A percentile compares a stretch with the other conserved stretches of the same genome.
Evolutionary conservation across 2,888 invertebrate genomes (phyloP).

Genomic region (Scelioninae gen. 2): DNA sequence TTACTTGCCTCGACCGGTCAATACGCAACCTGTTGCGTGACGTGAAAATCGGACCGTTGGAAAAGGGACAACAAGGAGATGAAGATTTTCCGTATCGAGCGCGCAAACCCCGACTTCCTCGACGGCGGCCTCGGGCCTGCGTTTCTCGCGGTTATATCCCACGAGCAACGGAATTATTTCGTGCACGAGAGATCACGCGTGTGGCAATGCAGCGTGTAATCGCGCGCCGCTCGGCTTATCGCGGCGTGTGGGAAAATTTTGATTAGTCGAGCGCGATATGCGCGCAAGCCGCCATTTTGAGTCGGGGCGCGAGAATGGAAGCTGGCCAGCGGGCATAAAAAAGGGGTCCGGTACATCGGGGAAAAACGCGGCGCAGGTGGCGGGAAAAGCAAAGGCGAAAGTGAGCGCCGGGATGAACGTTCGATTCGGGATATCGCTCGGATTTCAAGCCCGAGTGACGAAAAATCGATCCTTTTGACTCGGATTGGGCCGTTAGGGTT

Average conservation of each 20-base stretch:
- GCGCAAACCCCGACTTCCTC: conserved; percentile 15
- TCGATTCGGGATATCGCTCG: conserved; percentile 36
- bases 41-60: too few relatives aligned
- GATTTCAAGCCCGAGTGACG: conserved; percentile 18
- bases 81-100: conserved; percentile 12
- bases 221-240: conserved; percentile 46
- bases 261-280: conserved; percentile 55
- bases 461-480: conserved; percentile 39
- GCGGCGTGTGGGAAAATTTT: conserved; percentile 57
- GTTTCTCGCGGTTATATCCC: conserved; percentile 49
- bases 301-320: conserved; percentile 44
- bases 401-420: conserved; percentile 33
- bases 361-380: conserved; percentile 14
- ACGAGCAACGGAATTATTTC: conserved; percentile 54
- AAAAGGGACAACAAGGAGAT: not conserved
- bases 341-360: conserved; percentile 9
- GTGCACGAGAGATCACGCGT: conserved; percentile 57
- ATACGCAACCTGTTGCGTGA: too few relatives aligned
- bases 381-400: conserved; percentile 41
- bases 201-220: conserved; percentile 57
- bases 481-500: not conserved
- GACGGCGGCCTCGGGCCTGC: conserved; percentile 3
- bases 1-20: too few relatives aligned
- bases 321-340: conserved; percentile 12
- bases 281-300: conserved; percentile 34